Base-by-base conservation (phyloP, 92 coral and sea anemone genomes). In the Anthopleura xanthogrammica region DNA sequence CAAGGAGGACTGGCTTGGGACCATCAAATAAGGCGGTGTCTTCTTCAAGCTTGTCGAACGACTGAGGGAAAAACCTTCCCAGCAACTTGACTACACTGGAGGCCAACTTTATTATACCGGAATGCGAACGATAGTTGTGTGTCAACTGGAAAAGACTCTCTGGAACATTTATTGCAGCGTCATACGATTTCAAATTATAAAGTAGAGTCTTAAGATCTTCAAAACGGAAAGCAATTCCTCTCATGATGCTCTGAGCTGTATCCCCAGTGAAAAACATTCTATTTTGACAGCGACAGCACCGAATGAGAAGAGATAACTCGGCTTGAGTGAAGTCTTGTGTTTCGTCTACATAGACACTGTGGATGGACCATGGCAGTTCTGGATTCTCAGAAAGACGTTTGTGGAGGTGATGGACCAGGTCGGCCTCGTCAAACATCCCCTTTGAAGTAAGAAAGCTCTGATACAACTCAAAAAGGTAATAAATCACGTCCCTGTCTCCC, bases 261-360 rank as follows among this genome's bases (percentile, higher is more conserved):
- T 96, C 99, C 12, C 99, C 99, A 43, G 99, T 96, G 83, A 96
- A 94, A 79, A 96, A 96, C 58, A 96, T 83, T 41, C 95, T 96
- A 72, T 94, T 90, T 41, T 93, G 98, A 84, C 88, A 80, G 42
- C 97, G 94, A 66, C 98, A 92, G 78, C 98, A 94, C 52, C 91
- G 94, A 36, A 96, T 96, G 39, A 96, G 87, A 24, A 96, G 79
- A 17, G 92, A 87, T 79, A 96, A 77, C 80, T 96, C 99, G 16
- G 99, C 96, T 84, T 96, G 98, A 17, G 99, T 92, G 89, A 96
- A 96, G 79, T 96, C 99, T 85, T 96, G 99, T 1, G 99, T 96
- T 82, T 96, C 99, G 60, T 96, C 99, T 8, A 96, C 99, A 75
- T 94, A 96, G 41, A 96, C 86, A 40, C 90, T 90, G 78, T 95